phyloP scores from a whole-genome alignment of 2,888 invertebrate species.

The Papilio demoleus region DNA sequence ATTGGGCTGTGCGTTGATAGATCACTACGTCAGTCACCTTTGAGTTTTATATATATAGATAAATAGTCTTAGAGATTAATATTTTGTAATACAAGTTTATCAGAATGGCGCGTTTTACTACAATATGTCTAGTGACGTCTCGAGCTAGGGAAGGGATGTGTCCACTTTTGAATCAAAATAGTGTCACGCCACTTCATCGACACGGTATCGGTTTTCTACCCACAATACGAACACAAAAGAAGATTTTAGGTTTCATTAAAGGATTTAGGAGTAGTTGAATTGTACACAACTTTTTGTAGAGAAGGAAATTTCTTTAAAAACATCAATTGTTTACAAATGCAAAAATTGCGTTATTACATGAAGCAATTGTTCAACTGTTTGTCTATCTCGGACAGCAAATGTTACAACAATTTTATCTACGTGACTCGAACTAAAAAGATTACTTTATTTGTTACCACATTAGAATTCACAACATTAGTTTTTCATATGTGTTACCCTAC shows the following conservation, averaged over 20 bases:
- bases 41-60: too few relatives aligned
- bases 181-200: too few relatives aligned
- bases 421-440: conserved; percentile 34
- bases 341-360: conserved; percentile 30
- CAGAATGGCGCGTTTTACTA: too few relatives aligned
- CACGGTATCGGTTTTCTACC: too few relatives aligned
- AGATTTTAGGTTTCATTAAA: not conserved
- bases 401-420: conserved; percentile 35
- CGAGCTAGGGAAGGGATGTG: too few relatives aligned
- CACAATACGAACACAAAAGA: not conserved
- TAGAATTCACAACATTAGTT: conserved; percentile 17
- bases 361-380: conserved; percentile 30
- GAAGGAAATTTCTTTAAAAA: conserved; percentile 1
- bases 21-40: too few relatives aligned
- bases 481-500: not conserved
- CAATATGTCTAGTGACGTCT: too few relatives aligned
- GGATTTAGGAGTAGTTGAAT: not conserved
- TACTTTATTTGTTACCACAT: conserved; percentile 2
- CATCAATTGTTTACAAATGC: not conserved
- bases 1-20: too few relatives aligned
- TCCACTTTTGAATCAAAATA: too few relatives aligned
- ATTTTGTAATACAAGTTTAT: too few relatives aligned
- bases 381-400: conserved; percentile 29
- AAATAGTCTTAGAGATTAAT: too few relatives aligned
- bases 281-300: not conserved